phyloP scores from a whole-genome alignment of 2,113 vertebrate species.

The Leptocoma aspasia region DNA sequence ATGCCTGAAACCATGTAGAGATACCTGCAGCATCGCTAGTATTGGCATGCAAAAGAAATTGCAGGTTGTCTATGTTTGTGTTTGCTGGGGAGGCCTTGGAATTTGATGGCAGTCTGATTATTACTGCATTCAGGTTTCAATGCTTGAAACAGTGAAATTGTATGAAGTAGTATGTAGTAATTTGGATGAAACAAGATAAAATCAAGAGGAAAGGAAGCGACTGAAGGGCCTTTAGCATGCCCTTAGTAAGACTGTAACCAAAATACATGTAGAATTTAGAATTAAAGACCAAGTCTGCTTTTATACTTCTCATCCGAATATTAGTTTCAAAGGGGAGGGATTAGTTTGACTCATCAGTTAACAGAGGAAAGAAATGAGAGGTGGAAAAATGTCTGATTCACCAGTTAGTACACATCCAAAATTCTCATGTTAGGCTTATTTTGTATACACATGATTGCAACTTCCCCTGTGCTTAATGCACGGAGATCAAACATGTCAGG shows the following conservation, averaged over 20 bases:
- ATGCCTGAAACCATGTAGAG: neutral
- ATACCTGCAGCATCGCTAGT: neutral
- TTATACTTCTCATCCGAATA: constrained; percentile 18
- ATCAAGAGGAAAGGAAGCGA: neutral
- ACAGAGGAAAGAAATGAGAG: neutral
- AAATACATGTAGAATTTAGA: neutral
- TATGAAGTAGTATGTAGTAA: neutral
- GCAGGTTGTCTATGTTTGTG: neutral
- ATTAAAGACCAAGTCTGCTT: neutral
- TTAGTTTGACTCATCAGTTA: neutral
- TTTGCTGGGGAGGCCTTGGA: neutral
- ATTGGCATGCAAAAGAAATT: neutral
- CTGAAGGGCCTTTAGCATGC: neutral
- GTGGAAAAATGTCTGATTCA: neutral
- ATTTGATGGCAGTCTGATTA: neutral
- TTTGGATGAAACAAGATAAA: neutral
- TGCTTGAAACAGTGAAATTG: neutral
- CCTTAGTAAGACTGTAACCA: neutral
- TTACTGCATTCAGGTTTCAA: neutral
- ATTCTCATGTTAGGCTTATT: neutral
- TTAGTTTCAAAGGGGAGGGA: neutral
- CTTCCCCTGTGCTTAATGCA: neutral
- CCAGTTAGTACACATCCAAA: neutral
- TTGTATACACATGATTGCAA: neutral
- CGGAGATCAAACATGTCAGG: neutral